These are phyloP conservation scores for Agriopis marginaria DNA, from an alignment of 2,888 invertebrate species.

Conservation along the genomic window DNA sequence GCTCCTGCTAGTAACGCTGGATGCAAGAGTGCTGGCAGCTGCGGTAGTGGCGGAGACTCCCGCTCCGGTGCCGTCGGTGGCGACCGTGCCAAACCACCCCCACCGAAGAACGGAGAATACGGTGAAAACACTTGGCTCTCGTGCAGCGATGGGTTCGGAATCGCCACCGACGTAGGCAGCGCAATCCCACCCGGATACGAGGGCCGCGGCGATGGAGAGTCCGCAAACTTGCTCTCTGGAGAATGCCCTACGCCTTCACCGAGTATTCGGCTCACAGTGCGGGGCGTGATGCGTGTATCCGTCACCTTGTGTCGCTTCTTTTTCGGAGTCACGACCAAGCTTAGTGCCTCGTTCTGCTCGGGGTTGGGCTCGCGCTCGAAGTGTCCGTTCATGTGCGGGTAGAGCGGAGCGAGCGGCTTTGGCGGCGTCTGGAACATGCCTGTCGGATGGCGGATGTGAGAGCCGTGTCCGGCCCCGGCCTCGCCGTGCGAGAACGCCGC, in stretches of 20 bases:
- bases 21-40: slow-evolving; percentile 94
- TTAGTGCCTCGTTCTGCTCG: slow-evolving; percentile 97
- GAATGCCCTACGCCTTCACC: slow-evolving; percentile 93
- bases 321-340: slow-evolving; percentile 97
- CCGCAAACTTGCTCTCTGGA: slow-evolving; percentile 86
- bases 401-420: slow-evolving; percentile 90
- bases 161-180: slow-evolving; percentile 97
- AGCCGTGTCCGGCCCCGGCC: slow-evolving; percentile 79
- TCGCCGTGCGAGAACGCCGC: slow-evolving; percentile 90
- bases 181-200: slow-evolving; percentile 93
- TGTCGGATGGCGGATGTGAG: slow-evolving; percentile 87
- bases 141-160: slow-evolving; percentile 97
- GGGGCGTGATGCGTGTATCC: slow-evolving; percentile 95
- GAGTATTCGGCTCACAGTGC: slow-evolving; percentile 94
- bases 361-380: slow-evolving; percentile 90
- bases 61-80: slow-evolving; percentile 90
- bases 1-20: slow-evolving; percentile 94
- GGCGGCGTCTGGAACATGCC: slow-evolving; percentile 95
- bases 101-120: slow-evolving; percentile 95
- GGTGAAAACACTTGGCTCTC: slow-evolving; percentile 97
- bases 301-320: slow-evolving; percentile 99
- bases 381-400: slow-evolving; percentile 88
- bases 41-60: slow-evolving; percentile 94
- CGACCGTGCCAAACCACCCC: slow-evolving; percentile 80
- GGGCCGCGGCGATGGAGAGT: slow-evolving; percentile 91